Base-by-base conservation (phyloP, 1,140 invertebrate species). In the Sesamia nonagrioides region DNA sequence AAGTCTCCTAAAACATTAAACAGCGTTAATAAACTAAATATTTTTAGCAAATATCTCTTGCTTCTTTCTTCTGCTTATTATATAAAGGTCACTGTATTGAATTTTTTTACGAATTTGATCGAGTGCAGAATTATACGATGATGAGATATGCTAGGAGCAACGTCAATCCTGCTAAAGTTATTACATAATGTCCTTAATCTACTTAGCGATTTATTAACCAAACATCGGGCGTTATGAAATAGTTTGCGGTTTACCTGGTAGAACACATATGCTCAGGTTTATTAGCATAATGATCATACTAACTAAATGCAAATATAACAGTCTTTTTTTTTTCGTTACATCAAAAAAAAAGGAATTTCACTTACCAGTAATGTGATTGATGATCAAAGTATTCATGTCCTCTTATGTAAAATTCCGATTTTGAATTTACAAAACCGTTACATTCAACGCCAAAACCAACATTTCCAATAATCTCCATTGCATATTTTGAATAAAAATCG, bases 361-460 rank as follows among this genome's bases (percentile, higher is more conserved):
- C 90, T 90, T 71, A 92, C 91, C 92, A 92, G 48, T 91, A 92
- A 15, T 88, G 68, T 13, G 87, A 85, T 61, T 77, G 82, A 5
- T 91, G 88, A 33, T 90, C 86, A 72, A 92, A 92, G 79, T 94
- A 92, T 69, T 95, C 92, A 75, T 93, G 83, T 50, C 89, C 90
- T 58, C 84, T 81, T 61, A 89, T 61, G 79, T 86, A 87, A 74
- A 97, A 97, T 85, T 96, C 95, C 0, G 95, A 94, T 33, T 96
- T 86, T 0, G 95, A 88, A 84, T 96, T 92, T 68, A 92, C 88
- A 13, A 96, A 92, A 8, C 96, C 95, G 63, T 96, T 95, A 77
- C 96, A 95, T 17, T 96, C 94, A 5, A 97, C 92, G 0, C 96
- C 97, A 85, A 97, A 97, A 8, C 96, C 96, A 45, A 96, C 95